phyloP scores from a whole-genome alignment of 2,797 vertebrate genomes.

The Cossypha polioptera region DNA sequence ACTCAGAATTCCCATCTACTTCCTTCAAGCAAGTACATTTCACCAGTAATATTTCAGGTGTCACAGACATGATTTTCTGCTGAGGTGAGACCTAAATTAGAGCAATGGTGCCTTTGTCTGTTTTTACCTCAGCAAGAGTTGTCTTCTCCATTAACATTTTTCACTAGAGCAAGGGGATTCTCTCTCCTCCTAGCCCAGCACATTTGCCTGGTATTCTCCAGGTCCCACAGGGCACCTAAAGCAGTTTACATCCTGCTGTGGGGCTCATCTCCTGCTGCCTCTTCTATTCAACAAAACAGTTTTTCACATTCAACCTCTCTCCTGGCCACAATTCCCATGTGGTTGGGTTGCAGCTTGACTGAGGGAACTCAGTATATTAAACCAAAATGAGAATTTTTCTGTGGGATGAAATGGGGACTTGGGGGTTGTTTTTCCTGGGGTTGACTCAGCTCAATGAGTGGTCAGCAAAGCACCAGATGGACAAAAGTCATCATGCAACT shows the following conservation, averaged over 20 bases:
- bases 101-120: neutral
- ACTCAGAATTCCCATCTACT: neutral
- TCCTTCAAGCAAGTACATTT: neutral
- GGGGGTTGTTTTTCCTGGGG: neutral
- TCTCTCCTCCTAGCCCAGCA: neutral
- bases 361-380: neutral
- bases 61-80: neutral
- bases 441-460: neutral
- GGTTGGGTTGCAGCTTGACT: neutral
- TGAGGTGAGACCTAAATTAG: neutral
- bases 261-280: neutral
- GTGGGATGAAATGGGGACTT: neutral
- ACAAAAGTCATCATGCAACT: fast-evolving
- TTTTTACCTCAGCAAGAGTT: neutral
- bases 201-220: neutral
- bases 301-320: neutral
- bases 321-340: neutral
- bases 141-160: neutral
- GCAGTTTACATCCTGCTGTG: neutral
- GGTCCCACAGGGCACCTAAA: neutral
- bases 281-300: neutral
- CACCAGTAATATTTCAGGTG: neutral
- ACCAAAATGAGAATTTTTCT: neutral
- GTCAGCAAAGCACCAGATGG: neutral
- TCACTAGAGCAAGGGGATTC: neutral